Evolutionary conservation across 2,113 vertebrate genomes (phyloP).

Genomic region (Hyla sarda): DNA sequence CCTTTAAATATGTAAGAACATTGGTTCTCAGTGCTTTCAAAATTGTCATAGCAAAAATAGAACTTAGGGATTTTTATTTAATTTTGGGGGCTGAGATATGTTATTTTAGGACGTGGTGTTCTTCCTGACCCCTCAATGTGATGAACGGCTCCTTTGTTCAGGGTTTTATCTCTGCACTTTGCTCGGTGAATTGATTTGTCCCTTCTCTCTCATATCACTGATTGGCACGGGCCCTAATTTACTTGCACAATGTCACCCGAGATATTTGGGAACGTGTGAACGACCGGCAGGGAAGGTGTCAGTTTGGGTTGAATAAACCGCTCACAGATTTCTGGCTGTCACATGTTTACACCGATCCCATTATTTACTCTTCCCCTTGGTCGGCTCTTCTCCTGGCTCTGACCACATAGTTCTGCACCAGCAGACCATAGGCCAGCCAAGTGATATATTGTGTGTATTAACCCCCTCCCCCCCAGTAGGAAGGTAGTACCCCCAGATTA

Average conservation of each 20-base stretch:
- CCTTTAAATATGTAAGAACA: too few relatives aligned
- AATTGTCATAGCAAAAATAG: too few relatives aligned
- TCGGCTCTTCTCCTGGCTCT: not conserved
- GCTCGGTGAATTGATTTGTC: not conserved
- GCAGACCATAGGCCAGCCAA: not conserved
- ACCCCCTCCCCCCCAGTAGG: too few relatives aligned
- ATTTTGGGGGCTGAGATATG: not conserved
- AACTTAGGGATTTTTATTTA: too few relatives aligned
- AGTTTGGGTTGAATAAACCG: conserved; percentile 10
- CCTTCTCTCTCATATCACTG: not conserved
- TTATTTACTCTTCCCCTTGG: not conserved
- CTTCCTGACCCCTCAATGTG: not conserved
- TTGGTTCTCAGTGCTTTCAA: too few relatives aligned
- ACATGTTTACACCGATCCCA: not conserved
- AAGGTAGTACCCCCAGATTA: too few relatives aligned
- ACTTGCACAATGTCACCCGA: not conserved
- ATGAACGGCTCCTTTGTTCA: not conserved
- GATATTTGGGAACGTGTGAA: not conserved
- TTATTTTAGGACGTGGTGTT: not conserved
- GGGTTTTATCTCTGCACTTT: conserved; percentile 21
- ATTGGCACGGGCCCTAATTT: not conserved
- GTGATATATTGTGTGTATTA: not conserved
- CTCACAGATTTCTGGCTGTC: not conserved
- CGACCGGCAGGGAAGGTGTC: not conserved
- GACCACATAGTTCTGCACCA: not conserved